phyloP scores from a whole-genome alignment of 2,888 invertebrate species.

The Pecten maximus region DNA sequence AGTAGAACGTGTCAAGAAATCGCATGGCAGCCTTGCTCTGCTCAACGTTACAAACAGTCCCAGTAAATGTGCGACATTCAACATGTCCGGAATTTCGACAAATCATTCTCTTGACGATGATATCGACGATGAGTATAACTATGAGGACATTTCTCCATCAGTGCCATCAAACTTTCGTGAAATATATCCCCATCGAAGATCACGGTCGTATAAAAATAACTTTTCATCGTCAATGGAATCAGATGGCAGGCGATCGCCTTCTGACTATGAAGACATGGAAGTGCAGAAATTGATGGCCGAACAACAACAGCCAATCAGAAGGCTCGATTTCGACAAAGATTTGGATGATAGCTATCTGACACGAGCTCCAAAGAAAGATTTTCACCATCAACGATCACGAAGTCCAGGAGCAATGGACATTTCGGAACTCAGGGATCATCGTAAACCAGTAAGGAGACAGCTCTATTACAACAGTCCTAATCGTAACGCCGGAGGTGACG shows the following conservation, averaged over 20 bases:
- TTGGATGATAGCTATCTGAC: slow-evolving; percentile 56
- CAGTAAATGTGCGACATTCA: slow-evolving; percentile 39
- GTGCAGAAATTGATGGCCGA: slow-evolving; percentile 62
- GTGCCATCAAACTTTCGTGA: slow-evolving; percentile 66
- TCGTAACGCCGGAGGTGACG: neutral
- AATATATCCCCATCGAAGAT: slow-evolving; percentile 75
- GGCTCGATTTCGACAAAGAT: slow-evolving; percentile 63
- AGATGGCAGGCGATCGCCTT: slow-evolving; percentile 53
- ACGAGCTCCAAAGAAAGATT: slow-evolving; percentile 52
- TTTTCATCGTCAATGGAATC: slow-evolving; percentile 56
- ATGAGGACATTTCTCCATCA: slow-evolving; percentile 63
- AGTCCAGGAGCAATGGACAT: slow-evolving; percentile 48
- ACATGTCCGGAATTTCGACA: slow-evolving; percentile 44
- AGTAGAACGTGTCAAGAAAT: neutral
- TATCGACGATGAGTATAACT: slow-evolving; percentile 53
- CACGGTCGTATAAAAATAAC: slow-evolving; percentile 63
- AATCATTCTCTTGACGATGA: slow-evolving; percentile 38
- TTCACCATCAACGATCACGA: slow-evolving; percentile 47
- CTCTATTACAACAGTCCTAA: slow-evolving; percentile 20
- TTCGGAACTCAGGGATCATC: slow-evolving; percentile 39
- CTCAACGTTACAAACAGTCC: slow-evolving; percentile 36
- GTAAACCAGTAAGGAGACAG: slow-evolving; percentile 36
- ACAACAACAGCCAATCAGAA: slow-evolving; percentile 55
- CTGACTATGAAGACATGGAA: slow-evolving; percentile 66
- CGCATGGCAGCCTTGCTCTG: slow-evolving; percentile 40